Percentiles rank a stretch among this genome's conserved stretches.
Conservation (phyloP, 2,797 vertebrate genomes). For the Platyrinchus mystaceus region DNA sequence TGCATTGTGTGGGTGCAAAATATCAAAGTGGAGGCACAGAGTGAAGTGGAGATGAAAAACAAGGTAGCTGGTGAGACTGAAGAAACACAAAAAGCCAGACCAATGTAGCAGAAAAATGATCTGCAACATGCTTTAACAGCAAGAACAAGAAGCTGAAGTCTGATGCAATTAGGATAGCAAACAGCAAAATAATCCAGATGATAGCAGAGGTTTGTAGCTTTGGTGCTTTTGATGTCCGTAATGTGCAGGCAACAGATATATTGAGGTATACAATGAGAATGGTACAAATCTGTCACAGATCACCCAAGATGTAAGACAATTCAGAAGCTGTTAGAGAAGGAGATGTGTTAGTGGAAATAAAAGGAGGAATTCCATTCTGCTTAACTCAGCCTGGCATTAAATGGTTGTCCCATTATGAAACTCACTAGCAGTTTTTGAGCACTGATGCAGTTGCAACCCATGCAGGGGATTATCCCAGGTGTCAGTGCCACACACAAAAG, state of each 20-base stretch:
- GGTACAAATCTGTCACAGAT: not conserved
- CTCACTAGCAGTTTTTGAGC: not conserved
- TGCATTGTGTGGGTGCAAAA: not conserved
- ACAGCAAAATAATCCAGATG: not conserved
- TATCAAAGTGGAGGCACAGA: not conserved
- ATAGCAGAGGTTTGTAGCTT: not conserved
- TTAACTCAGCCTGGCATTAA: not conserved
- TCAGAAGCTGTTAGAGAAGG: not conserved
- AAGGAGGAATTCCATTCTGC: not conserved
- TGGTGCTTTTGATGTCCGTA: not conserved
- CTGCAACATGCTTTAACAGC: not conserved
- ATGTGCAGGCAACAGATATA: not conserved
- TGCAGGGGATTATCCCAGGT: not conserved
- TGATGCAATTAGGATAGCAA: not conserved
- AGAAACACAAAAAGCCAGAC: not conserved
- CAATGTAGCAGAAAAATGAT: not conserved
- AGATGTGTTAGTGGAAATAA: not conserved
- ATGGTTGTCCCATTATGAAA: not conserved
- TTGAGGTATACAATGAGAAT: not conserved
- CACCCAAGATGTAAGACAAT: not conserved
- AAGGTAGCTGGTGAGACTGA: not conserved
- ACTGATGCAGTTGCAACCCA: not conserved
- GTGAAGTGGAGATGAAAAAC: not conserved
- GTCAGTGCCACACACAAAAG: not conserved
- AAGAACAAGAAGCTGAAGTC: not conserved